These are phyloP conservation scores for Habrosyne pyritoides DNA, from an alignment of 2,888 invertebrate species.

Conservation along the genomic window DNA sequence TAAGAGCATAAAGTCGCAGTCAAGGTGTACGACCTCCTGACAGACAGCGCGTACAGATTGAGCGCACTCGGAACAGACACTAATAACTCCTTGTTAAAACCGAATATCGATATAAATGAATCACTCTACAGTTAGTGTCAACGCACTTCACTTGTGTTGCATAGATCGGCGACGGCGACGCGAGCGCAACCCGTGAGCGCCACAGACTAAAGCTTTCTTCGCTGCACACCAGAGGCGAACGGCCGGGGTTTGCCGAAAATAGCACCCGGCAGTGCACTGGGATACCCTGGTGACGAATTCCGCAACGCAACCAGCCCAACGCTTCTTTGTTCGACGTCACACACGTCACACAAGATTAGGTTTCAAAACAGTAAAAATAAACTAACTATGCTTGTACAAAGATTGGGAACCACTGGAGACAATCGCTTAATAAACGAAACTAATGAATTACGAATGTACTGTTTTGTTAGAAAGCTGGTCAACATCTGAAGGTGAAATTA, in stretches of 20 bases:
- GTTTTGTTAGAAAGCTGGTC: slow-evolving; percentile 39
- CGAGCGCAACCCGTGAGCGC: slow-evolving; percentile 64
- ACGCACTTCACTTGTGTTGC: slow-evolving; percentile 76
- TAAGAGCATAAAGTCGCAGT: slow-evolving; percentile 68
- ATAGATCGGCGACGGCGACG: slow-evolving; percentile 52
- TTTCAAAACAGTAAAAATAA: slow-evolving; percentile 26
- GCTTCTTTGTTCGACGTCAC: slow-evolving; percentile 59
- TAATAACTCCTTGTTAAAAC: slow-evolving; percentile 57
- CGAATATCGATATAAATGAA: slow-evolving; percentile 65
- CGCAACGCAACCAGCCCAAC: slow-evolving; percentile 42
- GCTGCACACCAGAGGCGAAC: slow-evolving; percentile 72
- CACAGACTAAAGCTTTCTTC: slow-evolving; percentile 63
- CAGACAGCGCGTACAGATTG: slow-evolving; percentile 48
- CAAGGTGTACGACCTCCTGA: slow-evolving; percentile 73
- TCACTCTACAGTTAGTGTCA: slow-evolving; percentile 81
- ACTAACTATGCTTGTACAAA: not conserved
- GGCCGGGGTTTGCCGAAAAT: slow-evolving; percentile 75
- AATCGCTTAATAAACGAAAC: slow-evolving; percentile 16
- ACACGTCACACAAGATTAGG: slow-evolving; percentile 37
- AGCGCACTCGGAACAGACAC: slow-evolving; percentile 73
- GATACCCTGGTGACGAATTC: slow-evolving; percentile 74
- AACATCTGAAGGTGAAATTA: slow-evolving; percentile 72
- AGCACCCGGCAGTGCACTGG: slow-evolving; percentile 79
- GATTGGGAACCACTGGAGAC: not conserved
- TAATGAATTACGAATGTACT: slow-evolving; percentile 31